Base-by-base conservation (phyloP, 2,888 invertebrate species). In the Taphrorychus bicolor region DNA sequence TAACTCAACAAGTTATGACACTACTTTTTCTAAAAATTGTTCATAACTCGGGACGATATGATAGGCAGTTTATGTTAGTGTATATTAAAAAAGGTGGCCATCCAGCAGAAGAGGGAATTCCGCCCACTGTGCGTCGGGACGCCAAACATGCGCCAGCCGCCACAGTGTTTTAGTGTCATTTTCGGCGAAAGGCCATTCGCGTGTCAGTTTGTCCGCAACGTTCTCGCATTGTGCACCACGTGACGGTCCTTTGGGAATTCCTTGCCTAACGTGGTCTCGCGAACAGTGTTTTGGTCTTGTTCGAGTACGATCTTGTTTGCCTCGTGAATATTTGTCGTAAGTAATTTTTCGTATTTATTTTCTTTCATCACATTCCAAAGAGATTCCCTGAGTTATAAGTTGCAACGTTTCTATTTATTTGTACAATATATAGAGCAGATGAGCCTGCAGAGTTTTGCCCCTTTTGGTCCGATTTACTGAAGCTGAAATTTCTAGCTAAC, bases 111-210 rank as follows among this genome's bases (percentile, higher is more conserved):
- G 32, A 7, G 14, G 45, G 17, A 45, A 19, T 59, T 49, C 7
- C n/a, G 14, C 14, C 45, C 61, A 54, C 54, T 54, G 61, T 61
- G 45, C 54, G 54, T 45, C 54, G 54, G 16, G 54, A 54, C 54
- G 54, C 53, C 24, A 53, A 61, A 22, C 53, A 53, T 61, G 61
- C 61, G 61, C 61, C 61, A 16, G 23, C 24, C 59, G 59, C 42
- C 52, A 61, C 54, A 23, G 45, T 54, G 45, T 61, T 61, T 61
- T 61, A 61, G 42, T 45, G 54, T 61, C 61, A 54, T 53, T 54
- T 54, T 54, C 42, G 40, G 40, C 52, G 52, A 60, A 60, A 60
- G 60, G 45, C 42, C 54, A 54, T 61, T 61, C 54, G 61, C 61
- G 61, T 24, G 61, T 45, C 61, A 61, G 61, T 61, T 54, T 45